A percentile compares a stretch with the other conserved stretches of the same genome.
These are phyloP conservation scores for Acrocephalus scirpaceus DNA, from an alignment of 2,797 vertebrate species.

Conservation along the genomic window DNA sequence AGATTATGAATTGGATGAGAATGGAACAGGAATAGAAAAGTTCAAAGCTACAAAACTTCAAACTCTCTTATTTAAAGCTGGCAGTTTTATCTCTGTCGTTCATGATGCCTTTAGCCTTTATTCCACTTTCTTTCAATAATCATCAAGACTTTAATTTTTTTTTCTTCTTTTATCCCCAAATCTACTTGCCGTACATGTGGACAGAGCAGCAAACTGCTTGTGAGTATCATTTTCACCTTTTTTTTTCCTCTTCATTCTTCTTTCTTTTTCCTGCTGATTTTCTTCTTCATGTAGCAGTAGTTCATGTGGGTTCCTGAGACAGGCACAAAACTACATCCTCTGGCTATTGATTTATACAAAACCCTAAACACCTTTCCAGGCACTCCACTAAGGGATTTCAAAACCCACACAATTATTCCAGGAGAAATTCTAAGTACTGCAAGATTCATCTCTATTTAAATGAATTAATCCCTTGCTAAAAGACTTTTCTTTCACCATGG, in stretches of 20 bases:
- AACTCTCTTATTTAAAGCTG: not conserved
- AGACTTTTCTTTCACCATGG: not conserved
- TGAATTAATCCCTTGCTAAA: not conserved
- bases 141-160: not conserved
- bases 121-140: not conserved
- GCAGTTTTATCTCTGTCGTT: not conserved
- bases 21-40: not conserved
- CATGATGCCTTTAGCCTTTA: not conserved
- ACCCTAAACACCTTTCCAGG: not conserved
- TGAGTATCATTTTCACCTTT: not conserved
- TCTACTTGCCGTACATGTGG: not conserved
- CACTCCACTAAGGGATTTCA: not conserved
- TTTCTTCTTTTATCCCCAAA: not conserved
- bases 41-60: not conserved
- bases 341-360: not conserved
- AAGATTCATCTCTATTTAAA: not conserved
- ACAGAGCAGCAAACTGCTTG: not conserved
- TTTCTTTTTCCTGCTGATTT: not conserved
- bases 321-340: not conserved
- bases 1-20: not conserved
- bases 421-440: not conserved
- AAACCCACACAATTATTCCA: not conserved
- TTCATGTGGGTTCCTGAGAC: not conserved
- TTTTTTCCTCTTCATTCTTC: fast-evolving
- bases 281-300: not conserved